phyloP scores from a whole-genome alignment of 1,140 invertebrate species.

The Archivesica marissinica region DNA sequence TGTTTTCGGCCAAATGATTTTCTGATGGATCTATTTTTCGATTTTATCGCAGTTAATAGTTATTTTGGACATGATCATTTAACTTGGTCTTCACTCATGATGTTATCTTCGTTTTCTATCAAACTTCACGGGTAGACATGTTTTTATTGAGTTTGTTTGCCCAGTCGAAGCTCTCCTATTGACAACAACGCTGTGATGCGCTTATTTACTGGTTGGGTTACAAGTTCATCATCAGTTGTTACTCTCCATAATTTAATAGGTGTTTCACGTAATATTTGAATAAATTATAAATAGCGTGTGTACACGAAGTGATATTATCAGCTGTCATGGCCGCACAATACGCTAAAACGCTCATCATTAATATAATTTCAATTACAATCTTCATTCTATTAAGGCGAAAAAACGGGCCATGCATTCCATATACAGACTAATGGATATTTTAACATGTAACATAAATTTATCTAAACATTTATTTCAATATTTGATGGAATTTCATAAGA shows the following conservation, averaged over 20 bases:
- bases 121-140: constrained; percentile 20
- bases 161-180: background rate
- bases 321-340: constrained; percentile 29
- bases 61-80: constrained; percentile 54
- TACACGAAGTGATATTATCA: constrained; percentile 18
- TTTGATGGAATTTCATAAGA: background rate
- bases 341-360: constrained; percentile 33
- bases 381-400: background rate
- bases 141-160: constrained; percentile 22
- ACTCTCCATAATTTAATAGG: constrained; percentile 38
- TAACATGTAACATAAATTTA: constrained; percentile 31
- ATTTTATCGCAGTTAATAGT: constrained; percentile 47
- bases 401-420: constrained; percentile 3
- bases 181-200: constrained; percentile 3
- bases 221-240: constrained; percentile 7
- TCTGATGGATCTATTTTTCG: constrained; percentile 44
- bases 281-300: constrained; percentile 41
- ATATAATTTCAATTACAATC: constrained; percentile 39
- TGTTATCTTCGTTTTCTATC: constrained; percentile 32
- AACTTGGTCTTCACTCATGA: constrained; percentile 26
- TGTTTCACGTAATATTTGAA: constrained; percentile 46
- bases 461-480: background rate
- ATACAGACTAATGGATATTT: constrained; percentile 30
- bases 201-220: background rate
- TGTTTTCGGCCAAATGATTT: constrained; percentile 41